Base-by-base conservation (phyloP, 1,140 invertebrate genomes). In the Cyrtorhinus lividipennis region DNA sequence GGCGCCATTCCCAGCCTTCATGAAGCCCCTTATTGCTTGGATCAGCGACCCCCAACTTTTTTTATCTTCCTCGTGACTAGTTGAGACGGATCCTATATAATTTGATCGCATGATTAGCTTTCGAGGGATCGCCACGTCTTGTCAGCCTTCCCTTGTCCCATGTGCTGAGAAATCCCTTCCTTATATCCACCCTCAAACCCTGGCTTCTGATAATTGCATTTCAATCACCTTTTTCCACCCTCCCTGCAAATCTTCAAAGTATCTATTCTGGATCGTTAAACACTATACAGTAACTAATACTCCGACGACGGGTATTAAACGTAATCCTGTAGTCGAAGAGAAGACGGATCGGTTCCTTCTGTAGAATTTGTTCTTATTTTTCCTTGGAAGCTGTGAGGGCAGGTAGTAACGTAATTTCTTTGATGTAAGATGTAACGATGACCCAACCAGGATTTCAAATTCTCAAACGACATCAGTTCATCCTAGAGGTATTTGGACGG, bases 21-120 rank as follows among this genome's bases (percentile, higher is more conserved):
- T 22, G 48, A 53, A 3, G 48, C 30, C 48, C 12, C 10, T 53
- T 53, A 53, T 53, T 53, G 10, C 48, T 53, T 20, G 48, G 48
- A 53, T 53, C 48, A 53, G 48, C 48, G 5, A 15, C 48, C 18
- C 20, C 48, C 48, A 5, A n/a, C n/a, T n/a, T n/a, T n/a, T n/a
- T n/a, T n/a, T n/a, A 10, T 22, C 20, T 53, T 12, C 48, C 48
- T 15, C 48, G 30, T 38, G 30, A 38, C 30, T 38, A 38, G 20
- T 53, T 53, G 48, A 53, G 48, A 22, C 30, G 20, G 48, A 53
- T 12, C 48, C 12, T 53, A 15, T 22, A 53, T 53, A 53, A 53
- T 53, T 53, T 53, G 48, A 53, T 53, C 48, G 48, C 48, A 53
- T 53, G 48, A 53, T 53, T 53, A 53, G 48, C 30, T 53, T 53